phyloP scores from a whole-genome alignment of 2,888 invertebrate genomes.

The Rhabditoides inermis region DNA sequence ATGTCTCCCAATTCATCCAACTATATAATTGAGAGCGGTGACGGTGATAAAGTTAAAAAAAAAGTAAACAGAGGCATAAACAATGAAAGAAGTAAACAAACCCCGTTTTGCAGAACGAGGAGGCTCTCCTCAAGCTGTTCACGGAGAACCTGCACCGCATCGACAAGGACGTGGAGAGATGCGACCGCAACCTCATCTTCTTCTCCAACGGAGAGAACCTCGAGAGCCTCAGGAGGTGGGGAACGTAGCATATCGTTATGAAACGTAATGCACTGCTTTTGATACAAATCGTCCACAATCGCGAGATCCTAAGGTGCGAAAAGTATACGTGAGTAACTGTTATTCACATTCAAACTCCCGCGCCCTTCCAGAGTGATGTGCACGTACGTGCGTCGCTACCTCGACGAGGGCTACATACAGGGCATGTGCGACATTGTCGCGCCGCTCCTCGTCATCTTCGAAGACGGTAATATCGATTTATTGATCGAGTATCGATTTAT shows the following conservation, averaged over 20 bases:
- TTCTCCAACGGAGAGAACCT: slow-evolving; percentile 75
- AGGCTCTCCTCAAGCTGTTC: slow-evolving; percentile 47
- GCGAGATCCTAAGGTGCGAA: too few relatives aligned
- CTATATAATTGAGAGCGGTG: too few relatives aligned
- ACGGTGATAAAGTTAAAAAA: too few relatives aligned
- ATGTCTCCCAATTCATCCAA: too few relatives aligned
- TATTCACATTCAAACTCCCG: too few relatives aligned
- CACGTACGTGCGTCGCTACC: slow-evolving; percentile 90
- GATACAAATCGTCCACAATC: too few relatives aligned
- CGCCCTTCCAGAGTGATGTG: slow-evolving; percentile 30
- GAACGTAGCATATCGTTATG: neutral
- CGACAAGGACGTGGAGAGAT: slow-evolving; percentile 89
- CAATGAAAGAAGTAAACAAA: too few relatives aligned
- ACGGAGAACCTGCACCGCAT: slow-evolving; percentile 84
- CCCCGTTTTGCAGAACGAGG: slow-evolving; percentile 9
- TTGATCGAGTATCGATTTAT: neutral
- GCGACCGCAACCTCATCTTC: slow-evolving; percentile 86
- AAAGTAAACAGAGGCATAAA: too few relatives aligned
- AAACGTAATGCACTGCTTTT: too few relatives aligned
- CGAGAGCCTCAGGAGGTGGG: slow-evolving; percentile 62
- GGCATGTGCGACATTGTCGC: slow-evolving; percentile 95
- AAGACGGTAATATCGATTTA: slow-evolving; percentile 61
- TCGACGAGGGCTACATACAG: slow-evolving; percentile 89
- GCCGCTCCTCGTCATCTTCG: slow-evolving; percentile 79
- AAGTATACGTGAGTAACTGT: too few relatives aligned